Evolutionary conservation across 2,888 invertebrate genomes (phyloP).

Genomic region (Rhimphoctona megacephalus): DNA sequence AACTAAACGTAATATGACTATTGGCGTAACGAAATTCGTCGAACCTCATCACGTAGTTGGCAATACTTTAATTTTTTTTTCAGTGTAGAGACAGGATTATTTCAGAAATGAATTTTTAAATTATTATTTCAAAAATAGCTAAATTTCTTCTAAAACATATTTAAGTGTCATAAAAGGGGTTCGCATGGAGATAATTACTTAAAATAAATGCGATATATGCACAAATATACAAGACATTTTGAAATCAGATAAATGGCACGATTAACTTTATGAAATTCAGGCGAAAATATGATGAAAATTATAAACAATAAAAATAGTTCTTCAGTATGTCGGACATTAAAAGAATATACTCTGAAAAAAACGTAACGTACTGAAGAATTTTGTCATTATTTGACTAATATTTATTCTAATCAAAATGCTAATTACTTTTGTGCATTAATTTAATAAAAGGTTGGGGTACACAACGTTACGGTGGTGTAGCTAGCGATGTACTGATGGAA

Average conservation of each 20-base stretch:
- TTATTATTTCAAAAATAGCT: background rate
- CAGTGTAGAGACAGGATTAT: background rate
- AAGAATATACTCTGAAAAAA: background rate
- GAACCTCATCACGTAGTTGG: too few relatives aligned
- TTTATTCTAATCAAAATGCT: background rate
- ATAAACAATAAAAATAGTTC: too few relatives aligned
- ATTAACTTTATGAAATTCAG: too few relatives aligned
- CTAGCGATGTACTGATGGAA: conserved; percentile 90
- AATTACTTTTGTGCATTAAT: background rate
- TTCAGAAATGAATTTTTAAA: background rate
- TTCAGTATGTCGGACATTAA: too few relatives aligned
- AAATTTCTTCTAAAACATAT: background rate
- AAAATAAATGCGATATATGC: background rate
- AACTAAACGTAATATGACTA: too few relatives aligned
- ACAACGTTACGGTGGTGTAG: conserved; percentile 89
- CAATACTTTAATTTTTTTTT: too few relatives aligned
- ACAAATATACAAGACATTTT: background rate
- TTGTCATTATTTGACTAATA: background rate
- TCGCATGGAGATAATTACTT: background rate
- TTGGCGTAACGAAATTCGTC: too few relatives aligned
- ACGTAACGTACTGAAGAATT: background rate
- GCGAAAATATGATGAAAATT: too few relatives aligned
- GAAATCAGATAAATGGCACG: background rate
- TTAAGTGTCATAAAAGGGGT: background rate
- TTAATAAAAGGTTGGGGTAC: conserved; percentile 90